Percentiles rank a stretch among this genome's conserved stretches.
Evolutionary conservation across 2,113 vertebrate genomes (phyloP).

Genomic region (Prionailurus bengalensis): DNA sequence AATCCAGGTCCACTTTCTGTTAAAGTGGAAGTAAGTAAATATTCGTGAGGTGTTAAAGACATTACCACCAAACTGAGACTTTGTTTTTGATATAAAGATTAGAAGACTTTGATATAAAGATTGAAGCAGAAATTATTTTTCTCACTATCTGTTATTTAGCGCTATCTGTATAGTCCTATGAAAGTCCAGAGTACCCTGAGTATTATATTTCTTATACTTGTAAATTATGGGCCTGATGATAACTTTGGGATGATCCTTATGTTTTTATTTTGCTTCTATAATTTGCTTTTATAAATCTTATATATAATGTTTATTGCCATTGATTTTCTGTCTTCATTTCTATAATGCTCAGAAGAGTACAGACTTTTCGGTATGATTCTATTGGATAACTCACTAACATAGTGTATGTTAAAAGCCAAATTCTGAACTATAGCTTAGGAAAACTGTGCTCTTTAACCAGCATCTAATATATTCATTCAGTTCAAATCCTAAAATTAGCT

Average conservation of each 20-base stretch:
- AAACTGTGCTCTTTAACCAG: not conserved
- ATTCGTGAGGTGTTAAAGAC: not conserved
- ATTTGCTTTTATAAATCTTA: not conserved
- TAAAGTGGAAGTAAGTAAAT: not conserved
- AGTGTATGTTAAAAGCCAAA: not conserved
- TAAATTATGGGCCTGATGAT: not conserved
- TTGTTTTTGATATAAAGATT: not conserved
- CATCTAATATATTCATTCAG: not conserved
- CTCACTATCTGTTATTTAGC: not conserved
- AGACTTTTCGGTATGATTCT: not conserved
- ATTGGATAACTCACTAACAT: not conserved
- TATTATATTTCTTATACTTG: not conserved
- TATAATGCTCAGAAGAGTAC: not conserved
- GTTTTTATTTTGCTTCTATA: not conserved
- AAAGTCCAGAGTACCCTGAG: not conserved
- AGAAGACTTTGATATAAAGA: not conserved
- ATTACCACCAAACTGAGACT: not conserved
- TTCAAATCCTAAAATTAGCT: constrained; percentile 52
- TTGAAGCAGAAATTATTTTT: not conserved
- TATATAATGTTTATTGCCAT: not conserved
- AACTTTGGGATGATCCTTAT: not conserved
- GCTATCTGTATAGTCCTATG: not conserved
- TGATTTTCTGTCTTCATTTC: not conserved
- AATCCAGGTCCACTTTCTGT: not conserved
- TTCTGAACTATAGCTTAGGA: constrained; percentile 17